A percentile compares a stretch with the other conserved stretches of the same genome.
Evolutionary conservation across 2,113 vertebrate genomes (phyloP).

Genomic region (Parus major): DNA sequence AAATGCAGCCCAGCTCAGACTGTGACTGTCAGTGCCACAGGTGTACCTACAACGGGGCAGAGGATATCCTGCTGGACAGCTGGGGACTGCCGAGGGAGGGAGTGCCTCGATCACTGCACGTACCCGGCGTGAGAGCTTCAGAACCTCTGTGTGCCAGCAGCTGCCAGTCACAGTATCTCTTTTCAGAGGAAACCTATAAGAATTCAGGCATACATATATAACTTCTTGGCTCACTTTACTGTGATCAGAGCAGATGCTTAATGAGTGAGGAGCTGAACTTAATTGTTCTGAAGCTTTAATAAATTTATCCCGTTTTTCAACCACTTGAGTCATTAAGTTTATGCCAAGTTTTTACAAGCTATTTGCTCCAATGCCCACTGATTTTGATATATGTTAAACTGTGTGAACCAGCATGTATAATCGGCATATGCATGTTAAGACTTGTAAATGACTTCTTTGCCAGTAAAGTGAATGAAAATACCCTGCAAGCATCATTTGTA

Average conservation of each 20-base stretch:
- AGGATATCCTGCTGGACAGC: rapidly evolving
- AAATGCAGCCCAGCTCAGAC: not conserved
- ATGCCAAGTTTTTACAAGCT: not conserved
- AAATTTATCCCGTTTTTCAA: not conserved
- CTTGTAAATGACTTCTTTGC: not conserved
- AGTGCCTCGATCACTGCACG: rapidly evolving
- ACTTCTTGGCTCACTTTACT: not conserved
- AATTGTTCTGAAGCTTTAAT: not conserved
- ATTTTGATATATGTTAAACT: not conserved
- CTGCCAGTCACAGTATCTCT: rapidly evolving
- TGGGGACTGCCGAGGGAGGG: too few species aligned
- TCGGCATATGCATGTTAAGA: not conserved
- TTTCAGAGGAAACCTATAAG: not conserved
- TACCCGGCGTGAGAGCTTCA: not conserved
- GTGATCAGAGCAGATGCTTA: not conserved
- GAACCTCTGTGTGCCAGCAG: not conserved
- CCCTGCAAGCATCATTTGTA: not conserved
- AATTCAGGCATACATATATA: not conserved
- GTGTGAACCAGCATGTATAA: not conserved
- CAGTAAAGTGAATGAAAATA: not conserved
- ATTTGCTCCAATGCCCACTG: not conserved
- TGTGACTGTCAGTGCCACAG: not conserved
- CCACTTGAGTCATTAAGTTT: not conserved
- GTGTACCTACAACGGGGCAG: rapidly evolving
- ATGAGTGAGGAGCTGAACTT: not conserved